Evolutionary conservation across 2,797 vertebrate species (phyloP), one percentile per base, ranked within the genome.

Genomic region (Phyllotis vaccarum): DNA sequence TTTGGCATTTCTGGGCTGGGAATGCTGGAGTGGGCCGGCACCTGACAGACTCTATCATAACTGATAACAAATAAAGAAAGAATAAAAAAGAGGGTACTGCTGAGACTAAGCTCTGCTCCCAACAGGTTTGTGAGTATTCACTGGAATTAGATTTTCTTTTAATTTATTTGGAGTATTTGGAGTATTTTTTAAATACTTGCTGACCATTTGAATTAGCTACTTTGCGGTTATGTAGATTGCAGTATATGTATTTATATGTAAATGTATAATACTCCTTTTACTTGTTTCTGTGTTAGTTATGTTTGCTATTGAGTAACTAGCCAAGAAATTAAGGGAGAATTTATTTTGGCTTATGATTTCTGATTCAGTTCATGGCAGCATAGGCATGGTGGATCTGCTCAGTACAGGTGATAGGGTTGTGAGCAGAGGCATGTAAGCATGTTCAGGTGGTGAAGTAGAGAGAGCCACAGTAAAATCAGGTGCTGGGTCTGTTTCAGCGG

Each of bases 81-180:
- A n/a, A n/a, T n/a, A n/a, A n/a, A 22, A 2, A 3, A 54, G 24
- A 49, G 19, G 40, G n/a, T n/a, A n/a, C 19, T 34, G 34, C 40
- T 46, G 86, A 56, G 13, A 16, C 52, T 31, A 34, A 10, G 22
- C 19, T 92, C 76, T 21, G 11, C 37, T n/a, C 24, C 22, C 31
- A 37, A 78, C 37, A 40, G n/a, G 75, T 95, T 75, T 86, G 12
- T 12, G 10, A 21, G 5, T 80, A 14, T 78, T 80, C 54, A 40
- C 78, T 86, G 27, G 9, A 58, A 85, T 75, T 79, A 11, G 12
- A 92, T 76, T 94, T 21, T 46, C 37, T 62, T 96, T 91, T 87
- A 82, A 75, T 76, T 94, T 72, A 56, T 17, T 27, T 86, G 40
- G 43, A 81, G 8, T 86, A 86, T 86, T 86, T 87, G 66, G 34